Base-by-base conservation (phyloP, 2,113 vertebrate species). In the Cynoglossus semilaevis region DNA sequence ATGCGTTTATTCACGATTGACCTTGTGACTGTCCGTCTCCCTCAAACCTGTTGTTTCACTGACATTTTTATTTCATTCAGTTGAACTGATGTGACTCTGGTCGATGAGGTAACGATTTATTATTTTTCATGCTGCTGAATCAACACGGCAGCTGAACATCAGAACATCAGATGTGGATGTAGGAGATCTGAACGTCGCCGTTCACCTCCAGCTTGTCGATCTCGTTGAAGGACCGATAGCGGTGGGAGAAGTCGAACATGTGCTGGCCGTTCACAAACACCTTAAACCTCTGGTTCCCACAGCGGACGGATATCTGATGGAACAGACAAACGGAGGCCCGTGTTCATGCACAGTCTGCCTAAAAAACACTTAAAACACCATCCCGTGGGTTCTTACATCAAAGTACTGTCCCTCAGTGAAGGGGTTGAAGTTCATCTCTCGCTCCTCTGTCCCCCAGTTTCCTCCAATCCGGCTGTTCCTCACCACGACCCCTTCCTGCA, bases 361-460 rank as follows among this genome's bases (percentile, higher is more conserved):
- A 9, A 36, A 36, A 10, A 9, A 41, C 14, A 9, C 9, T 5
- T 41, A 41, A 12, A 11, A 41, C 38, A 41, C 10, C 14, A 41
- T 41, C 4, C 14, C 14, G 37, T 41, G 38, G 11, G 0, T 0
- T 77, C 93, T 91, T 48, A 94, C 94, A 6, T 95, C 93, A 53
- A 95, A 95, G 87, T 87, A 93, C 67, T 92, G 90, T 15, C 92
- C 92, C 7, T 84, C 85, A 15, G 36, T 15, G 57, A 95, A 95
- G 0, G 93, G 93, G 81, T 88, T 93, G 48, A 68, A 3, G 44
- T 45, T 0, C 1, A 89, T 0, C 5, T 87, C 80, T 12, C 63
- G 67, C 29, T 95, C 93, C 74, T 94, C 92, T 0, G 51, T 0
- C 0, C 92, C 93, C 94, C 94, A 95, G 0, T 1, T 35, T 0